Percentiles rank a stretch among this genome's conserved stretches.
Evolutionary conservation across 2,797 vertebrate genomes (phyloP).

Genomic region (Cyclopterus lumpus): DNA sequence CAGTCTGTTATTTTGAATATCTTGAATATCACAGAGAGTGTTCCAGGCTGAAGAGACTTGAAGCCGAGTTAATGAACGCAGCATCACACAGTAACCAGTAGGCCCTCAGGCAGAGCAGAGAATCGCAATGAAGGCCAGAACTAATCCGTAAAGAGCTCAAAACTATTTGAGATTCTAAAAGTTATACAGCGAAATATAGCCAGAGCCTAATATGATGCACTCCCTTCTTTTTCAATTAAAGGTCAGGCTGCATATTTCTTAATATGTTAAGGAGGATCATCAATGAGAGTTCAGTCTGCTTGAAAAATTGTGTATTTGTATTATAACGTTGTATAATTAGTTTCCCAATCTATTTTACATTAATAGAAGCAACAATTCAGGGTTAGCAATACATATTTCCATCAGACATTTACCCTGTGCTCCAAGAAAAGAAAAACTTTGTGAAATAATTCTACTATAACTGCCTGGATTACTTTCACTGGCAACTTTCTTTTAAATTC

Average conservation of each 20-base stretch:
- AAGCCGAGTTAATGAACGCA: background rate
- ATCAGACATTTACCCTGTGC: background rate
- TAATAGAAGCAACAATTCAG: background rate
- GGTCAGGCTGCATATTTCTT: background rate
- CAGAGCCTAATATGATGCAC: background rate
- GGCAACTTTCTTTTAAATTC: background rate
- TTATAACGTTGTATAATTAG: background rate
- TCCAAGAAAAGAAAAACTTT: too few relatives aligned
- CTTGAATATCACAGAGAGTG: too few relatives aligned
- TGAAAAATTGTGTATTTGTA: background rate
- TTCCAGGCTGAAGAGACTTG: background rate
- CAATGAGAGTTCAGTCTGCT: background rate
- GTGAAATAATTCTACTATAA: background rate
- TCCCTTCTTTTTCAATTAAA: constrained; percentile 1
- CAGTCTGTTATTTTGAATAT: too few relatives aligned
- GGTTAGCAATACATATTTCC: background rate
- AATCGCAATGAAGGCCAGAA: background rate
- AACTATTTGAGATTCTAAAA: constrained; percentile 3
- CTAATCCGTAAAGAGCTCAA: constrained; percentile 1
- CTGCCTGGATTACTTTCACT: background rate
- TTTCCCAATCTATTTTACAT: background rate
- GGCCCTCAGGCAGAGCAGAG: background rate
- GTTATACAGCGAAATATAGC: background rate
- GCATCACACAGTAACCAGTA: constrained; percentile 2
- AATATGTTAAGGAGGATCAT: background rate